These are phyloP conservation scores for Trachelus stipa DNA, from an alignment of 2,888 invertebrate genomes.

Conservation along the genomic window DNA sequence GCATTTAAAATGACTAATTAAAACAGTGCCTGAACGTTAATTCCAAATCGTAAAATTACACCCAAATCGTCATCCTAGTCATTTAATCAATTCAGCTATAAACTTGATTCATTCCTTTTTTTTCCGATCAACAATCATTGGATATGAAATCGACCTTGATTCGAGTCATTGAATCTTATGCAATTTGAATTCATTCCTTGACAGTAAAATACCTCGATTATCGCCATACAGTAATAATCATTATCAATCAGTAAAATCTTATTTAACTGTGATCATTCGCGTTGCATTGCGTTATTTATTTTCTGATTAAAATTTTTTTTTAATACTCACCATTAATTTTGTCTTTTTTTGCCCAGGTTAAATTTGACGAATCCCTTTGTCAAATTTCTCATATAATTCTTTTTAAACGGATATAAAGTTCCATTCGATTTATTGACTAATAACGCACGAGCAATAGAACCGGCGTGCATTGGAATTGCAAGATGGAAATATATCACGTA, in stretches of 20 bases:
- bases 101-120: background rate
- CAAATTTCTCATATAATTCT: background rate
- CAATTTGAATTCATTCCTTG: too few species aligned
- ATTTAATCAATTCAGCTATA: background rate
- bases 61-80: background rate
- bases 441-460: background rate
- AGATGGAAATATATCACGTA: background rate
- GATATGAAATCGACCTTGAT: too few species aligned
- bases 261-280: accelerated
- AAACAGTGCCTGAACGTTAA: background rate
- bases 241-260: too few species aligned
- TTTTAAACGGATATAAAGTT: background rate
- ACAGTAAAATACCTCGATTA: too few species aligned
- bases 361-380: background rate
- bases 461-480: background rate
- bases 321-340: too few species aligned
- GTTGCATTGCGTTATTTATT: too few species aligned
- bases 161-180: too few species aligned
- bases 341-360: too few species aligned
- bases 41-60: background rate
- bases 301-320: too few species aligned
- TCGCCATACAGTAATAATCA: too few species aligned
- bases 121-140: background rate
- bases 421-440: background rate
- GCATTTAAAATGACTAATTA: background rate